Percentiles rank a stretch among this genome's conserved stretches.
These are phyloP conservation scores for Melinaea marsaeus DNA, from an alignment of 2,888 invertebrate genomes.

Conservation along the genomic window DNA sequence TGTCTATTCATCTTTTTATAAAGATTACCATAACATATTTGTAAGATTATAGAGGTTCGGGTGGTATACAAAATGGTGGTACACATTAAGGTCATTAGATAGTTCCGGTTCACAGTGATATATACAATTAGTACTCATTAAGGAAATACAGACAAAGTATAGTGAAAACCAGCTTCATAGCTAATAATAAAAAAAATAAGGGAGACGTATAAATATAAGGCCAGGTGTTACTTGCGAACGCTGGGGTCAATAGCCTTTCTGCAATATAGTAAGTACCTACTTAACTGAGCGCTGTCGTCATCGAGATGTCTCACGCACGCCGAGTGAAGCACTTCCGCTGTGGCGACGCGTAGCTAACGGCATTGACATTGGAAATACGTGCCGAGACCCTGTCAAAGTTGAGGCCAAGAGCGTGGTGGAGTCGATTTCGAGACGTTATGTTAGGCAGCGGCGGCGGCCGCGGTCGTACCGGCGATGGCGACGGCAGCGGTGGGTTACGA, in stretches of 20 bases:
- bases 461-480: conserved; percentile 39
- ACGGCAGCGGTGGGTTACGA: conserved; percentile 49
- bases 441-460: conserved; percentile 58
- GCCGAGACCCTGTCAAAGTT: conserved; percentile 38
- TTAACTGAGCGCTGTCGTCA: conserved; percentile 29
- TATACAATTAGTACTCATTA: background rate
- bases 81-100: background rate
- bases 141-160: background rate
- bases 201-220: conserved; percentile 20
- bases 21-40: background rate
- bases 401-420: conserved; percentile 56
- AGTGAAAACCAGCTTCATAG: too few species aligned
- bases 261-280: conserved; percentile 43
- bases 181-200: background rate
- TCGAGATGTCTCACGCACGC: conserved; percentile 28
- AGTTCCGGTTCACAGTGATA: background rate
- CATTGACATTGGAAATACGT: conserved; percentile 66
- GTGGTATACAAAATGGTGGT: too few species aligned
- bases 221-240: conserved; percentile 43
- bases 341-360: conserved; percentile 47
- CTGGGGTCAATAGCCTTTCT: conserved; percentile 51
- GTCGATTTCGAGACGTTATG: conserved; percentile 60
- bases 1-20: background rate
- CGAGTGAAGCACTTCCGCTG: conserved; percentile 26
- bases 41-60: too few species aligned